phyloP scores from a whole-genome alignment of 2,113 vertebrate genomes.

The Neodon shergylaensis region DNA sequence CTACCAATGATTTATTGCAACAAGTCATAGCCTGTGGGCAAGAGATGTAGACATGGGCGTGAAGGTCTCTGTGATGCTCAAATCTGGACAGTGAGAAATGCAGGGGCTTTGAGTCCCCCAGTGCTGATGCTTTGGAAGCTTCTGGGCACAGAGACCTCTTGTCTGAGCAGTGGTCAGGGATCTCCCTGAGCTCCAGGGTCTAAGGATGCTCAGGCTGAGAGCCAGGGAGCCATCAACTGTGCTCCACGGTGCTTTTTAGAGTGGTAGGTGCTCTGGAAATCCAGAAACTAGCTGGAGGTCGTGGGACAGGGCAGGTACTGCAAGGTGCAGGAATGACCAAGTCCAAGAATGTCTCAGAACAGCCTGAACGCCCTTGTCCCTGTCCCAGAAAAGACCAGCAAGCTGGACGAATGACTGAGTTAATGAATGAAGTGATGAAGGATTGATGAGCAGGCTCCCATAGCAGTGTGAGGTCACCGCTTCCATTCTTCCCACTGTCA shows the following conservation, averaged over 20 bases:
- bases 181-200: neutral
- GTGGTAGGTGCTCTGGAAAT: neutral
- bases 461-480: neutral
- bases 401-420: neutral
- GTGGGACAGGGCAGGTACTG: neutral
- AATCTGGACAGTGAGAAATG: neutral
- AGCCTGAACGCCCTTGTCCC: neutral
- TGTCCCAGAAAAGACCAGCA: neutral
- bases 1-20: neutral
- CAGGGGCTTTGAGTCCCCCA: too few species aligned
- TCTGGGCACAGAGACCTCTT: neutral
- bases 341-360: neutral
- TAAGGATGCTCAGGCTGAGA: neutral
- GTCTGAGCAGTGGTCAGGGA: neutral
- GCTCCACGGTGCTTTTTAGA: too few species aligned
- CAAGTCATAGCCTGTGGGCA: neutral
- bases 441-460: neutral
- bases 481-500: neutral
- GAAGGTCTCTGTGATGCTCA: neutral
- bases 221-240: neutral
- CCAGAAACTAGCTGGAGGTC: neutral
- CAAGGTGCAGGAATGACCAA: neutral
- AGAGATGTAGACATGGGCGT: neutral
- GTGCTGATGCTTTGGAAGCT: neutral
- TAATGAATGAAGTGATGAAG: neutral